phyloP scores from a whole-genome alignment of 2,113 vertebrate genomes.

The Thunnus maccoyii region DNA sequence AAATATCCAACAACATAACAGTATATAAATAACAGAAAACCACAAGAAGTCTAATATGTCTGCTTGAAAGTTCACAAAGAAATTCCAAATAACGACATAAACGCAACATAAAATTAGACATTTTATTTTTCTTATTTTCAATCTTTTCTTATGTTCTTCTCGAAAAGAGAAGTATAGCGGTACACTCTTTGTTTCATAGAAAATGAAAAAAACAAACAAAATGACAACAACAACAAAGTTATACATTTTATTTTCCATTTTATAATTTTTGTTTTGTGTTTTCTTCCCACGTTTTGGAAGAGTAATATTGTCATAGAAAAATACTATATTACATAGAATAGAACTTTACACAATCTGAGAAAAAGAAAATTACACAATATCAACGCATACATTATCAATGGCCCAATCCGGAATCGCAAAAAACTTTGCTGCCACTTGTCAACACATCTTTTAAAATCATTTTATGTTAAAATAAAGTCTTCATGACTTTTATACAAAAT shows the following conservation, averaged over 20 bases:
- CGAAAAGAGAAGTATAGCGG: slow-evolving; percentile 71
- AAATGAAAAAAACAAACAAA: slow-evolving; percentile 55
- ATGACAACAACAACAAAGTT: slow-evolving; percentile 59
- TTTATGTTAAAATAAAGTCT: background rate
- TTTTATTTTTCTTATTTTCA: slow-evolving; percentile 66
- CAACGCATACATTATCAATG: slow-evolving; percentile 72
- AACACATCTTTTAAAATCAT: background rate
- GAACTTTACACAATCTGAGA: slow-evolving; percentile 94
- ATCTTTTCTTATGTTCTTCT: slow-evolving; percentile 58
- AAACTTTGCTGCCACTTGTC: background rate
- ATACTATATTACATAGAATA: slow-evolving; percentile 97
- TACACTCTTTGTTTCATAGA: slow-evolving; percentile 71
- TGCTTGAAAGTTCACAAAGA: background rate
- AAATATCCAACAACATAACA: no score
- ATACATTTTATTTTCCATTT: slow-evolving; percentile 67
- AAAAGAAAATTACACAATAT: slow-evolving; percentile 85
- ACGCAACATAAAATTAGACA: slow-evolving; percentile 57
- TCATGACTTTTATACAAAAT: background rate
- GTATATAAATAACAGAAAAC: no score
- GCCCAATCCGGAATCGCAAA: slow-evolving; percentile 56
- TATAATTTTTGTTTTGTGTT: slow-evolving; percentile 79
- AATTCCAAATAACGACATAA: slow-evolving; percentile 7
- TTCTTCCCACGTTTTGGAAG: slow-evolving; percentile 79
- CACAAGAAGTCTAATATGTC: no score
- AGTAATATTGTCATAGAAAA: slow-evolving; percentile 91